Evolutionary conservation across 1,140 invertebrate species (phyloP).

Genomic region (Neodiprion virginianus): DNA sequence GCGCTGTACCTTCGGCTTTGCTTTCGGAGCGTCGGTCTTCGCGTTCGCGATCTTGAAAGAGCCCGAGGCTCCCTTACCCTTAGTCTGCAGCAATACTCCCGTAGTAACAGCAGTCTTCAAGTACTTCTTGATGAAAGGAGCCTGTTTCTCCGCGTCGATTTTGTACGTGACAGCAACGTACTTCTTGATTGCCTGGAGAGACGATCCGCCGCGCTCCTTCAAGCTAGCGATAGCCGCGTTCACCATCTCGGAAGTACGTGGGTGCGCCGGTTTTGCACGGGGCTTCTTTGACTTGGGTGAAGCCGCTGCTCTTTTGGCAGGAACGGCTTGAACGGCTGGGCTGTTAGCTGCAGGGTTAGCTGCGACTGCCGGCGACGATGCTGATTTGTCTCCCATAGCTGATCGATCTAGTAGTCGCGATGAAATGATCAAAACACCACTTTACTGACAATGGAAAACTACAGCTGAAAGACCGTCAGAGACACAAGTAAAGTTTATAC

Average conservation of each 20-base stretch:
- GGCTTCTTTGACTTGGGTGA: slow-evolving; percentile 51
- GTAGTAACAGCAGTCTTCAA: slow-evolving; percentile 64
- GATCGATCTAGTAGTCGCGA: slow-evolving; percentile 21
- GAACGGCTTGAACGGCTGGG: background rate
- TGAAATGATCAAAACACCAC: background rate
- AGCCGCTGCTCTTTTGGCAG: slow-evolving; percentile 17
- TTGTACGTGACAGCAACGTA: slow-evolving; percentile 67
- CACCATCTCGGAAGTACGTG: slow-evolving; percentile 64
- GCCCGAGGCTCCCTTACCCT: slow-evolving; percentile 69
- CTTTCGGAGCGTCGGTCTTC: slow-evolving; percentile 28
- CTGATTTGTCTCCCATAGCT: background rate
- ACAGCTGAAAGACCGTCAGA: background rate
- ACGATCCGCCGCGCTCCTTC: slow-evolving; percentile 68
- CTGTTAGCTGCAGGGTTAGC: slow-evolving; percentile 23
- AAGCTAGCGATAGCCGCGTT: slow-evolving; percentile 66
- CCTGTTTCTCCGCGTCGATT: slow-evolving; percentile 64
- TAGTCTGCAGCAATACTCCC: slow-evolving; percentile 66
- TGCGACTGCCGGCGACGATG: slow-evolving; percentile 10
- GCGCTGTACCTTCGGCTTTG: slow-evolving; percentile 52
- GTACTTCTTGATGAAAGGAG: slow-evolving; percentile 68
- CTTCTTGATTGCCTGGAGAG: slow-evolving; percentile 70
- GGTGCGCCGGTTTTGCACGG: slow-evolving; percentile 55
- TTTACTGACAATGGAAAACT: background rate
- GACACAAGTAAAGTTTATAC: background rate
- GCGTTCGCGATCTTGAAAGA: slow-evolving; percentile 64